A percentile compares a stretch with the other conserved stretches of the same genome.
Conservation (phyloP, 2,888 invertebrate species). For the Ethmia dodecea region DNA sequence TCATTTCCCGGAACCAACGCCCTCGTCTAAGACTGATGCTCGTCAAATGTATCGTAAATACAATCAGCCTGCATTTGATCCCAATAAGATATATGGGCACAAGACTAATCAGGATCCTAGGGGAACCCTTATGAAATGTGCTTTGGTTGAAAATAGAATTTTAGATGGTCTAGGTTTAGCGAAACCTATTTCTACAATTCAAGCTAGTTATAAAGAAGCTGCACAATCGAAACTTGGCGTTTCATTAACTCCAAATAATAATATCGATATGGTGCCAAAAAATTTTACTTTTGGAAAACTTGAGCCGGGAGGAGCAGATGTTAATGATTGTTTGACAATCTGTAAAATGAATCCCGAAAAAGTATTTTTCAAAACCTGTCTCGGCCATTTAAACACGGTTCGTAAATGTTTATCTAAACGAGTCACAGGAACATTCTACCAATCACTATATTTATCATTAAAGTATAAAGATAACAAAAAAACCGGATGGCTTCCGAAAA, state of each 20-base stretch:
- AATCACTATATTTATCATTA: constrained; percentile 26
- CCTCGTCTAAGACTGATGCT: constrained; percentile 19
- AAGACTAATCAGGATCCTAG: not conserved
- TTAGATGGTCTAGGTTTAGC: not conserved
- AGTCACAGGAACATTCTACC: constrained; percentile 24
- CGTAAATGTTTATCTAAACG: constrained; percentile 30
- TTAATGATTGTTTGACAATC: constrained; percentile 33
- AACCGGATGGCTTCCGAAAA: constrained; percentile 51
- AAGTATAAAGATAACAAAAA: constrained; percentile 35
- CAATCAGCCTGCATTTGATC: constrained; percentile 7
- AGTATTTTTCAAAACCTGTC: constrained; percentile 44
- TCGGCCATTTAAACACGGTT: constrained; percentile 44
- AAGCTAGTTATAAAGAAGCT: constrained; percentile 37
- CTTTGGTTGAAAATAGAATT: not conserved
- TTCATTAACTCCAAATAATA: constrained; percentile 47
- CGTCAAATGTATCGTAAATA: constrained; percentile 30
- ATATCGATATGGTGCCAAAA: constrained; percentile 46
- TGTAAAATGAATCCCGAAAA: constrained; percentile 34
- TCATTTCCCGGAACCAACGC: constrained; percentile 22
- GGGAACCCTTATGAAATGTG: not conserved
- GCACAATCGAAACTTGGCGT: constrained; percentile 36
- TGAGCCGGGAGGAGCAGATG: constrained; percentile 35
- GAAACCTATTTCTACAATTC: constrained; percentile 26
- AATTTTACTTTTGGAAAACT: constrained; percentile 54
- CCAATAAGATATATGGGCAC: not conserved